A percentile compares a stretch with the other conserved stretches of the same genome.
Conservation (phyloP, 2,888 invertebrate genomes). For the Catocala nupta region DNA sequence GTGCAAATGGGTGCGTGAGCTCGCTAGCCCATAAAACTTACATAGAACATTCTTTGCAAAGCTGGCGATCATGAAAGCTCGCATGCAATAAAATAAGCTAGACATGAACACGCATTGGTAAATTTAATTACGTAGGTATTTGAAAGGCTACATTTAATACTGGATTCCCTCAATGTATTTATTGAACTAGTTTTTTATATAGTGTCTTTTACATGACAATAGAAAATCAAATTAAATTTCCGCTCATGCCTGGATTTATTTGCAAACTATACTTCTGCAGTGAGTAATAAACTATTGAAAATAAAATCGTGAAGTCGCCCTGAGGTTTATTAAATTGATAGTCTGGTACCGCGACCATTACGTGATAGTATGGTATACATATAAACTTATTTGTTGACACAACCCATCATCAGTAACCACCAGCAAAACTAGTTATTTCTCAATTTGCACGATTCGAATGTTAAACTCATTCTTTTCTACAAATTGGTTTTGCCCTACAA, state of each 20-base stretch:
- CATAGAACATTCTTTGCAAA: background rate
- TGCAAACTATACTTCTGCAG: conserved; percentile 70
- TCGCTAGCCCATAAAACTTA: background rate
- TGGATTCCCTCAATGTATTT: too few species aligned
- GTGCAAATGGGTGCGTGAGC: too few species aligned
- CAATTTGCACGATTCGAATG: conserved; percentile 11
- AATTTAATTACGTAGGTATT: too few species aligned
- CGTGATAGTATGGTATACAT: conserved; percentile 53
- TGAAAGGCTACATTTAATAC: too few species aligned
- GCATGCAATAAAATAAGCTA: background rate
- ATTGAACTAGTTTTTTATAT: too few species aligned
- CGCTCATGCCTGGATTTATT: conserved; percentile 31
- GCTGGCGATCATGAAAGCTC: too few species aligned
- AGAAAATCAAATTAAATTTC: background rate
- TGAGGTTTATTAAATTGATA: conserved; percentile 76
- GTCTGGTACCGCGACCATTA: conserved; percentile 68
- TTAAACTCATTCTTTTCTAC: conserved; percentile 23
- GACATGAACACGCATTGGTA: too few species aligned
- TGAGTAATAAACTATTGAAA: conserved; percentile 76
- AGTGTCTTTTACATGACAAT: background rate
- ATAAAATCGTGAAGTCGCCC: conserved; percentile 71
- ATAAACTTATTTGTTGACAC: conserved; percentile 73
- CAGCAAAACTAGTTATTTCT: conserved; percentile 50
- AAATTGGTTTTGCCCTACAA: conserved; percentile 25
- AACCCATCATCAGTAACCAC: conserved; percentile 44